Conservation (phyloP, 1,140 invertebrate species). For the Ceratitis capitata region DNA sequence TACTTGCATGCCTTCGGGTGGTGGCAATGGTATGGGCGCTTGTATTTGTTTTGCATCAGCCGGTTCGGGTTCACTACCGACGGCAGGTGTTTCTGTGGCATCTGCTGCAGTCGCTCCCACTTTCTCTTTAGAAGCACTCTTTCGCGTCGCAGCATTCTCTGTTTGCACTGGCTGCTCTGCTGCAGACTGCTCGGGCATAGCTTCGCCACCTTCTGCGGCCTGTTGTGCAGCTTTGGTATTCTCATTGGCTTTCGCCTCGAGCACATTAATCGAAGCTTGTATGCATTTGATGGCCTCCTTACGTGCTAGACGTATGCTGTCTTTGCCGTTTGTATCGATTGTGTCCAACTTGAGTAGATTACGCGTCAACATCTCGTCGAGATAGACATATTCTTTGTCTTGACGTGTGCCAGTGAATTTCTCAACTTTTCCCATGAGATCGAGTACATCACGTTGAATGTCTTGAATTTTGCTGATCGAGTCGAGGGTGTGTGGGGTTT, state of each 20-base stretch:
- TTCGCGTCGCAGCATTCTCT: constrained; percentile 42
- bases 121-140: constrained; percentile 10
- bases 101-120: neutral
- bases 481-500: constrained; percentile 70
- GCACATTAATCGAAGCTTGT: constrained; percentile 82
- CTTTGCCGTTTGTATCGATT: constrained; percentile 90
- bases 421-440: constrained; percentile 81
- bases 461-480: constrained; percentile 81
- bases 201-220: neutral
- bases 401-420: constrained; percentile 77
- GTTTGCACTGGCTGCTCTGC: neutral
- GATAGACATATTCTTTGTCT: constrained; percentile 86
- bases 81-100: constrained; percentile 23
- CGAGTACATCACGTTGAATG: constrained; percentile 83
- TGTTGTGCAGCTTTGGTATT: constrained; percentile 55
- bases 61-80: constrained; percentile 46
- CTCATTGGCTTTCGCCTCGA: constrained; percentile 78
- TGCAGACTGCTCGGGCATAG: neutral
- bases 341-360: constrained; percentile 91
- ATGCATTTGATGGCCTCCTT: constrained; percentile 90
- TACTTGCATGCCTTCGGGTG: constrained; percentile 47
- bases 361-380: constrained; percentile 95
- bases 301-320: constrained; percentile 84
- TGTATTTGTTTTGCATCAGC: constrained; percentile 58
- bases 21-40: constrained; percentile 59